Evolutionary conservation across 2,797 vertebrate genomes (phyloP), one percentile per base, ranked within the genome.

Genomic region (Pipistrellus kuhlii): DNA sequence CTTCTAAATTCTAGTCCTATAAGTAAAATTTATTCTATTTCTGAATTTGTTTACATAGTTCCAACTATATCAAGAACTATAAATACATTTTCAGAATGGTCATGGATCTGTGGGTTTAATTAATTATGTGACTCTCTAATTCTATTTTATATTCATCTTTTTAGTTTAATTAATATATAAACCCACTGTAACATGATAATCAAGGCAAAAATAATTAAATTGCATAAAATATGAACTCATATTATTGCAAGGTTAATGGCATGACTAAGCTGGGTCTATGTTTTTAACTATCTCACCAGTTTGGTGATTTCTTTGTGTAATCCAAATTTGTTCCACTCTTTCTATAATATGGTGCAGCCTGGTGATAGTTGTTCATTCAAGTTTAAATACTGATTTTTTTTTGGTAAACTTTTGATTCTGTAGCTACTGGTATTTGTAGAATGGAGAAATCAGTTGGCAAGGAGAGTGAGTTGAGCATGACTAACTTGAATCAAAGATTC

Each of bases 1-100:
- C 78, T 84, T 82, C 35, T 32, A 83, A 92, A 91, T 44, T 78
- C 21, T 57, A 88, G 18, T 21, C 6, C n/a, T 73, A 0, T 85
- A 18, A 87, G 4, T 15, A 71, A 2, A 69, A 6, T 81, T 94
- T 68, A 41, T 35, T 11, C 51, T 94, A 93, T 72, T 91, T 93
- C 30, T 95, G 10, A 80, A 30, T 5, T 85, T 93, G 9, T 86
- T 84, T 85, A 51, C 5, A 77, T 53, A 51, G 0, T 59, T 91
- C 38, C 55, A 59, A 76, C 5, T 23, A 44, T 72, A 64, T 44
- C 48, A 94, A 57, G 11, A 8, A 51, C 14, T 89, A 11, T 0
- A 77, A 88, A 17, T 82, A 51, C 13, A 80, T 93, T 94, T 97
- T 93, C 44, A 66, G 48, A 85, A 72, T 15, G 71, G 35, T 94